phyloP scores from a whole-genome alignment of 2,888 invertebrate genomes.

The Athripsodes cinereus region DNA sequence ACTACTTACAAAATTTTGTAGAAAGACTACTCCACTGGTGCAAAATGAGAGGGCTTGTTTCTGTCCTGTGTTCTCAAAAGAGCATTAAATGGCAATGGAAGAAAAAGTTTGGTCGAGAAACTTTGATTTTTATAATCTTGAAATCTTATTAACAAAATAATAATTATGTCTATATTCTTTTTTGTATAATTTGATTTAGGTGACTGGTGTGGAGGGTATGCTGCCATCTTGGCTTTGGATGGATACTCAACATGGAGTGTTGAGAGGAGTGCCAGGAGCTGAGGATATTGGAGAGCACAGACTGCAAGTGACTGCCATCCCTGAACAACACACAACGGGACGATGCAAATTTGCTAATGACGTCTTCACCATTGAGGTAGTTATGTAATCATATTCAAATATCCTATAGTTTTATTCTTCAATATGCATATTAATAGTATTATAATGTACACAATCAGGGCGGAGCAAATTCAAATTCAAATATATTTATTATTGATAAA shows the following conservation, averaged over 20 bases:
- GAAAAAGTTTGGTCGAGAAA: no score
- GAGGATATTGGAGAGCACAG: conserved; percentile 63
- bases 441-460: no score
- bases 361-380: conserved; percentile 62
- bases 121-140: no score
- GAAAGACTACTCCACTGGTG: no score
- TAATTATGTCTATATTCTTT: background rate
- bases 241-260: conserved; percentile 60
- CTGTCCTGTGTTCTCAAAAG: no score
- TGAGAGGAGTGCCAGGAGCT: conserved; percentile 67
- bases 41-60: no score
- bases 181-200: conserved; percentile 32
- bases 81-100: no score
- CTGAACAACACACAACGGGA: conserved; percentile 33
- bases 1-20: no score
- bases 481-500: no score
- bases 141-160: background rate
- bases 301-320: conserved; percentile 51
- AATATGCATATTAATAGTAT: no score
- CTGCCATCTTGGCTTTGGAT: conserved; percentile 67
- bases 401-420: no score
- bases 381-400: background rate
- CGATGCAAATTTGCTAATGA: conserved; percentile 54
- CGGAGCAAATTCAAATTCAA: no score
- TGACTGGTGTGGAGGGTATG: conserved; percentile 36